Evolutionary conservation across 64 coral and sea anemone species (phyloP), one percentile per base, ranked within the genome.

Genomic region (Stylophora pistillata): DNA sequence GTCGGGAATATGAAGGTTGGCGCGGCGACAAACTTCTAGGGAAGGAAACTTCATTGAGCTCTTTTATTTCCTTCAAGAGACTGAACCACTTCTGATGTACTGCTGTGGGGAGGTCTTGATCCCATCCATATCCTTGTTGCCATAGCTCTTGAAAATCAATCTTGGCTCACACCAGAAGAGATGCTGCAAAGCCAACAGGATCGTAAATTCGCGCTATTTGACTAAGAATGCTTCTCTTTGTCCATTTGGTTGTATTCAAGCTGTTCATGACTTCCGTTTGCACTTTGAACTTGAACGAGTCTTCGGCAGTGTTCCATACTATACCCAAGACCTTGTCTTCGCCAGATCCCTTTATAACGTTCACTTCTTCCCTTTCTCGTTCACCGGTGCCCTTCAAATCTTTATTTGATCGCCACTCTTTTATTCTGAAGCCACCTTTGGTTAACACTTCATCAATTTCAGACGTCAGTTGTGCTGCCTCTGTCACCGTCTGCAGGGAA

Each of bases 301-400:
- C 78, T 34, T 55, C 56, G 11, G 71, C 61, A 30, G 11, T 20
- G 26, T 69, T 75, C 79, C 79, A 74, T 1, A 61, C 65, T 13
- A 91, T 31, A 5, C 89, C 89, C 13, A 91, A 27, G 10, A 91
- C 89, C 34, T 85, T 91, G 13, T 91, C 89, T 68, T 31, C 57
- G 18, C 21, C 23, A 9, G 77, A 9, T 11, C 77, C 58, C 0
- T 5, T 28, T 6, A 58, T 58, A 76, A 25, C 26, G 10, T 29
- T 74, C 5, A 74, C 29, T 74, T 74, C 27, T 37, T 12, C 11
- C 10, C 25, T 74, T 91, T 74, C 23, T 26, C 82, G 57, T 9
- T 27, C 74, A 32, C 71, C 30, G 20, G 60, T 34, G 14, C 2
- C 34, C 2, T 10, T 70, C 20, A 20, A 0, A 74, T 9, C 72